Base-by-base conservation (phyloP, 2,113 vertebrate species). In the Archilochus colubris region DNA sequence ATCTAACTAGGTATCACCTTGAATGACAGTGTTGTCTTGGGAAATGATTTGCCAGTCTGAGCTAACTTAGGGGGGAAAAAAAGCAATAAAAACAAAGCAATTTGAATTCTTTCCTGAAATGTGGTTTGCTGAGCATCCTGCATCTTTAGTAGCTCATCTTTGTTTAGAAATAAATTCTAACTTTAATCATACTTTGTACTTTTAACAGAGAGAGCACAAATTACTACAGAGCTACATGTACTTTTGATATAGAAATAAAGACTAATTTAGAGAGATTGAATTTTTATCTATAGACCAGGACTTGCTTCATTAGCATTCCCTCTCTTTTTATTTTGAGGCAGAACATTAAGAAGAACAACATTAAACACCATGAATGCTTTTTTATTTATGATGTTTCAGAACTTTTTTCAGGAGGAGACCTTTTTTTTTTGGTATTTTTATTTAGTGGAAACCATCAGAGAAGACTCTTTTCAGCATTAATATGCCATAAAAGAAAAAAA, bases 361-460 rank as follows among this genome's bases (percentile, higher is more conserved):
- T 66, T 54, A 50, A 31, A 67, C 31, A 67, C 25, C 20, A 33
- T 38, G 27, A 95, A 50, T 82, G 4, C 10, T 46, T 74, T 94
- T 96, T 96, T 77, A 78, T 92, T 95, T 80, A 92, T 82, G 67
- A 50, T 88, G 68, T 96, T 96, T 97, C 76, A 90, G 91, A 96
- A 96, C 25, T 86, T 97, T 9, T 86, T 96, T 95, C 87, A 91
- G 82, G 40, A 90, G 58, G n/a, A 80, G 87, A 78, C 25, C 4
- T 55, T 81, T 91, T 76, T 91, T 76, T 78, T 81, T 36, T 63
- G 59, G 55, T 73, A 48, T 74, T 82, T 92, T 86, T 93, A 67
- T 88, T 93, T 96, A 89, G 77, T 88, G 88, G 88, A 97, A 91
- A 91, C 23, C 73, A 63, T 72, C 51, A 58, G 18, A 18, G 28